phyloP scores from a whole-genome alignment of 2,113 vertebrate genomes.

The Numenius arquata region DNA sequence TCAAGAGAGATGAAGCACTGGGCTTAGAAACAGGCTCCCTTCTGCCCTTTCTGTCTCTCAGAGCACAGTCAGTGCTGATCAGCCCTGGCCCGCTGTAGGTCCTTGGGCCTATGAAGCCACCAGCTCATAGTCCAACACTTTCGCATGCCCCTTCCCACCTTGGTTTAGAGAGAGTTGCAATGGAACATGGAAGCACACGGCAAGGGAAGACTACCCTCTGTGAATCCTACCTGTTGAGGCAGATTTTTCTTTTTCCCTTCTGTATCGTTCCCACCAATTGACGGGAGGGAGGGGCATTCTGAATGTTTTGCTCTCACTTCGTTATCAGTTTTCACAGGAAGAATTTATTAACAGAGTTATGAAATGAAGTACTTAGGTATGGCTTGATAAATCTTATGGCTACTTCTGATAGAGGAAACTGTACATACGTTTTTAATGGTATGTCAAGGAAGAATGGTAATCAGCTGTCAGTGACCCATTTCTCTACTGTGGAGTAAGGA shows the following conservation, averaged over 20 bases:
- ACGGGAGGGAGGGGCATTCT: not conserved
- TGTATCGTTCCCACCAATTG: not conserved
- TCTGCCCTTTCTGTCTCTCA: not conserved
- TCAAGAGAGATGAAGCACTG: not conserved
- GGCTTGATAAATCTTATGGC: not conserved
- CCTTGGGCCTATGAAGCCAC: not conserved
- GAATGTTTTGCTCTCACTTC: not conserved
- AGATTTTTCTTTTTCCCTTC: not conserved
- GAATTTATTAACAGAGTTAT: not conserved
- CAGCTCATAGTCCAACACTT: accelerated
- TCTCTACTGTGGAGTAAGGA: not conserved
- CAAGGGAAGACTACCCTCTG: not conserved
- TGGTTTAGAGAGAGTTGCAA: not conserved
- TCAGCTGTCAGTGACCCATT: not conserved
- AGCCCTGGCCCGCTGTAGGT: not conserved
- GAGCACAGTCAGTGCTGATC: not conserved
- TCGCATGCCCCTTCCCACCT: not conserved
- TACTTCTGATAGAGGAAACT: not conserved
- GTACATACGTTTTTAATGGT: not conserved
- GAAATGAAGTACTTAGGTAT: not conserved
- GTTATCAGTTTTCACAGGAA: not conserved
- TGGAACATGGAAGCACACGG: not conserved
- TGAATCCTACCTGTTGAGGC: not conserved
- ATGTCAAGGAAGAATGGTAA: not conserved
- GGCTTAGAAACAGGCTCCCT: not conserved